phyloP scores from a whole-genome alignment of 2,113 vertebrate species.

The Cepphus grylle region DNA sequence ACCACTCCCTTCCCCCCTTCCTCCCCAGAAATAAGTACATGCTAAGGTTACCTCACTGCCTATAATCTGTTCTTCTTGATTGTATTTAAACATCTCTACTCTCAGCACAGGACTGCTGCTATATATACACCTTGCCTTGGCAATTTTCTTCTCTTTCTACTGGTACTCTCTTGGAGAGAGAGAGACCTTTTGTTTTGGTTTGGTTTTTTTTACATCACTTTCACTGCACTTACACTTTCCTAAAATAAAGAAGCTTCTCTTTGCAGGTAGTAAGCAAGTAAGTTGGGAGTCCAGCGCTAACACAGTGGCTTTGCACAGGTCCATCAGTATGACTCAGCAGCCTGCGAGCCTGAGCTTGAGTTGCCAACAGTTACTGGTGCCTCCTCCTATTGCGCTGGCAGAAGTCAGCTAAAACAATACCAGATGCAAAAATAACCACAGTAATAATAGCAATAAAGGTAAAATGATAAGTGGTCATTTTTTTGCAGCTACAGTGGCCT shows the following conservation, averaged over 20 bases:
- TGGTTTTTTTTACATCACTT: not conserved
- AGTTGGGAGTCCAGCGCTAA: not conserved
- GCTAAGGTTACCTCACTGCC: not conserved
- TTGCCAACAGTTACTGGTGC: not conserved
- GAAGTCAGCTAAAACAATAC: not conserved
- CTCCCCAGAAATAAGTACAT: not conserved
- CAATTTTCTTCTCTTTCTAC: not conserved
- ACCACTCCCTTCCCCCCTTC: not conserved
- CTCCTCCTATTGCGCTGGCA: not conserved
- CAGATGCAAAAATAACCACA: not conserved
- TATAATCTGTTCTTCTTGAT: not conserved
- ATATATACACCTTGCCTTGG: not conserved
- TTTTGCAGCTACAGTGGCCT: not conserved
- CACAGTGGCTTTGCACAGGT: not conserved
- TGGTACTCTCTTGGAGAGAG: not conserved
- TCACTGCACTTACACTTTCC: not conserved
- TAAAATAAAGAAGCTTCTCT: not conserved
- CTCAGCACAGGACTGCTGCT: not conserved
- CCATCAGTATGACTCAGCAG: conserved; percentile 19
- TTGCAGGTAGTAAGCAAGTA: not conserved
- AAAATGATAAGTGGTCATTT: not conserved
- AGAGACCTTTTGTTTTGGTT: not conserved
- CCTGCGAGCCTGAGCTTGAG: not conserved
- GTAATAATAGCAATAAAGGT: not conserved
- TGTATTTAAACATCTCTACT: not conserved